phyloP scores from a whole-genome alignment of 2,113 vertebrate genomes.

The Ailuropoda melanoleuca region DNA sequence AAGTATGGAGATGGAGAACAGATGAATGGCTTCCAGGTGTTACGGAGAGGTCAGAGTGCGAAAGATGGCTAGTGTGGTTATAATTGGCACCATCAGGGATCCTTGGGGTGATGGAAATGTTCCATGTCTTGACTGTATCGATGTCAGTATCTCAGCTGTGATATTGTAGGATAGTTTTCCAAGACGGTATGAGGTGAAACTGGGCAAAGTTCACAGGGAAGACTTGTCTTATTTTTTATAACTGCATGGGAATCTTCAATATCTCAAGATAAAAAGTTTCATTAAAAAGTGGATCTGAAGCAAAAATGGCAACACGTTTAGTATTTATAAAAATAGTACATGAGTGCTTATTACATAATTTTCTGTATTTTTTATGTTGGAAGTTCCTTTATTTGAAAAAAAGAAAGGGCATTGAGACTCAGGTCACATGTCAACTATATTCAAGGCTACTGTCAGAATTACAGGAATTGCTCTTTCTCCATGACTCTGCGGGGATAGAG shows the following conservation, averaged over 20 bases:
- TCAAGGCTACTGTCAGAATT: slow-evolving; percentile 9
- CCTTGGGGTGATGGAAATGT: neutral
- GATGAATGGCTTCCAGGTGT: neutral
- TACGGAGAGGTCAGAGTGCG: neutral
- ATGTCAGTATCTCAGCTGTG: neutral
- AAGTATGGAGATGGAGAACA: neutral
- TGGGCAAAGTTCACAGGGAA: neutral
- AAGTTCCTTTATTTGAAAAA: neutral
- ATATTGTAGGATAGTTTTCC: neutral
- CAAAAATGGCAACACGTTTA: neutral
- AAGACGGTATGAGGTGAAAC: neutral
- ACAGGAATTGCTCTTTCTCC: neutral
- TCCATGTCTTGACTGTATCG: neutral
- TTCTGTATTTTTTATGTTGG: neutral
- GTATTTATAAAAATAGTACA: neutral
- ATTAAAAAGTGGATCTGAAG: neutral
- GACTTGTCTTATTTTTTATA: neutral
- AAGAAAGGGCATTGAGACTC: neutral
- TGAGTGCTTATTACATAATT: neutral
- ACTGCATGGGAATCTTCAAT: neutral
- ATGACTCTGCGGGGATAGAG: neutral
- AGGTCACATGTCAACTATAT: neutral
- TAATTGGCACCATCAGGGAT: too few species aligned
- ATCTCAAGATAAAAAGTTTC: neutral
- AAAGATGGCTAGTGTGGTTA: neutral